Evolutionary conservation across 2,113 vertebrate species (phyloP), one percentile per base, ranked within the genome.

Genomic region (Engraulis encrasicolus): DNA sequence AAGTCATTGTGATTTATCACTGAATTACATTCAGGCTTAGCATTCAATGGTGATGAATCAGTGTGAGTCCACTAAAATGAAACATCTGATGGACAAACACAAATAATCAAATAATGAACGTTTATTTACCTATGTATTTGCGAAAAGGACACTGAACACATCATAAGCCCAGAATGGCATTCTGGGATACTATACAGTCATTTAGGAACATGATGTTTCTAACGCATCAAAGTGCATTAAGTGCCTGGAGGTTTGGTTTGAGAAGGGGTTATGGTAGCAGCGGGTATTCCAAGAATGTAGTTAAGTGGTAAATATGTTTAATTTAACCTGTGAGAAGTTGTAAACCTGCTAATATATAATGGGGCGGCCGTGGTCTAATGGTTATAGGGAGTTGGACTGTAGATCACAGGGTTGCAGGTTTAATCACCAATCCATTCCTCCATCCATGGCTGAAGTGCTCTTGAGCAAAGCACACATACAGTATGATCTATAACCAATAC

Each of bases 151-250:
- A 6, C 20, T 52, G 50, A 40, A 19, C 40, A 45, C 36, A 58
- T 40, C 40, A 48, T 71, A 31, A 50, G 38, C 50, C 20, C 40
- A 23, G 40, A 18, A 50, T 9, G 37, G 54, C 48, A 71, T 50
- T 71, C 37, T 61, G 38, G 15, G 50, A 9, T 37, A 78, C n/a
- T 78, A 45, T 1, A 54, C 52, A 52, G 1, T 85, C n/a, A 27
- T 27, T 23, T 19, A 66, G 45, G 19, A 27, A 36, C 81, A 82
- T 19, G 36, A 31, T 6, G 19, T 82, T 27, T 23, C n/a, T 74
- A 19, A 82, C n/a, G 48, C 34, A 74, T 84, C 89, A 90, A 91
- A 92, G 91, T 91, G 91, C 91, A 87, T 66, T 54, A 85, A 82
- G 89, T 93, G 91, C 91, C 66, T 18, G 66, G 27, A 15, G 66